These are phyloP conservation scores for Leptodactylus fuscus DNA, from an alignment of 2,113 vertebrate genomes.

Conservation along the genomic window DNA sequence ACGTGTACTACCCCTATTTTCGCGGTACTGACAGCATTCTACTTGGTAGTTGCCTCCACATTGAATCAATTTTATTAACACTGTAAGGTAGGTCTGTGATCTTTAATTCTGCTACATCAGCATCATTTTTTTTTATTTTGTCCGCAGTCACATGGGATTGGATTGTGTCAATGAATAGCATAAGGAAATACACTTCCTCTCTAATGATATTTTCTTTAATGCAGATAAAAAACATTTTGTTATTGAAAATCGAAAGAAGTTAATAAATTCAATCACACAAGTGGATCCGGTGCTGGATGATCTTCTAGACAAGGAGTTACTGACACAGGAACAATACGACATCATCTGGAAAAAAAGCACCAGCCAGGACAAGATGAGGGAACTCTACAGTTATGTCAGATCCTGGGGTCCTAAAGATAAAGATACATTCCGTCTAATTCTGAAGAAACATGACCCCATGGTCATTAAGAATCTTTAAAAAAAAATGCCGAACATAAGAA, in stretches of 20 bases:
- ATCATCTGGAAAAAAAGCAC: neutral
- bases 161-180: no score
- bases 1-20: no score
- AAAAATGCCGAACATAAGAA: neutral
- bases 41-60: no score
- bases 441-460: neutral
- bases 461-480: neutral
- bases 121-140: no score
- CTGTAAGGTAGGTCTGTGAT: no score
- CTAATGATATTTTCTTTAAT: no score
- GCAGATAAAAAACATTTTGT: neutral
- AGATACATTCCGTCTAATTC: neutral
- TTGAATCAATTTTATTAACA: no score
- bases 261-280: neutral
- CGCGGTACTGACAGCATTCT: no score
- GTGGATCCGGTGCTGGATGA: neutral
- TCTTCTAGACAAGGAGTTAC: neutral
- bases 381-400: neutral
- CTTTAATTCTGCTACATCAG: no score
- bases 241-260: neutral
- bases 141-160: no score
- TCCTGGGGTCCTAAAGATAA: neutral
- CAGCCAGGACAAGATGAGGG: neutral
- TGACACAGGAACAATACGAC: constrained; percentile 8
- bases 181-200: no score